A percentile compares a stretch with the other conserved stretches of the same genome.
Evolutionary conservation across 2,888 invertebrate genomes (phyloP).

Genomic region (Scaeva pyrastri): DNA sequence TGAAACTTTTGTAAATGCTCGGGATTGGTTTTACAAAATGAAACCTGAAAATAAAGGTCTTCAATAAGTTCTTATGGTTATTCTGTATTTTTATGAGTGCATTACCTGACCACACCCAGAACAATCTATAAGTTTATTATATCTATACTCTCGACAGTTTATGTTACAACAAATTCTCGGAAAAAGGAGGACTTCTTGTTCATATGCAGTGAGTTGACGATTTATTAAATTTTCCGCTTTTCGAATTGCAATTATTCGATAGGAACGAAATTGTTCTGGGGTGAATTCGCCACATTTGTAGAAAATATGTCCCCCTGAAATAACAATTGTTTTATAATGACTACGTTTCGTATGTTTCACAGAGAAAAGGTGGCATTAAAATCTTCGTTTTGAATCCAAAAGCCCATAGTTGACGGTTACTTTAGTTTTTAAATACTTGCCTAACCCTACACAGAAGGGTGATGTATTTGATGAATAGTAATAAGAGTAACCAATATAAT

Average conservation of each 20-base stretch:
- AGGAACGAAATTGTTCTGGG: conserved; percentile 87
- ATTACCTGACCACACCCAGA: conserved; percentile 86
- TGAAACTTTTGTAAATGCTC: conserved; percentile 85
- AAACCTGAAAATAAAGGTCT: conserved; percentile 83
- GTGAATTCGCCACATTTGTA: conserved; percentile 83
- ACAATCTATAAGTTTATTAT: conserved; percentile 85
- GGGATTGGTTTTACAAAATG: conserved; percentile 85
- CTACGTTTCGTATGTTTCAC: no score
- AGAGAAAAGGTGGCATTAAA: no score
- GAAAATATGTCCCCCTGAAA: conserved; percentile 86
- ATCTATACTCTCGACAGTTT: conserved; percentile 86
- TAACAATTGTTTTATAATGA: background rate
- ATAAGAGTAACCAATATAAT: no score
- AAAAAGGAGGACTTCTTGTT: conserved; percentile 88
- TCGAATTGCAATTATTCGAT: conserved; percentile 87
- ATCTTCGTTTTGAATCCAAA: no score
- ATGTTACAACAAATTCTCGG: conserved; percentile 86
- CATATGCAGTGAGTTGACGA: conserved; percentile 87
- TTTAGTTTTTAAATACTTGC: no score
- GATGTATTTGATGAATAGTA: no score
- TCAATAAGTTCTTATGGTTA: background rate
- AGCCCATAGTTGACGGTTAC: no score
- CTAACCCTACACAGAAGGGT: no score
- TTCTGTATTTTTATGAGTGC: background rate
- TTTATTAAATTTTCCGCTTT: conserved; percentile 86